Base-by-base conservation (phyloP, 2,888 invertebrate genomes). In the Perithous albicinctus region DNA sequence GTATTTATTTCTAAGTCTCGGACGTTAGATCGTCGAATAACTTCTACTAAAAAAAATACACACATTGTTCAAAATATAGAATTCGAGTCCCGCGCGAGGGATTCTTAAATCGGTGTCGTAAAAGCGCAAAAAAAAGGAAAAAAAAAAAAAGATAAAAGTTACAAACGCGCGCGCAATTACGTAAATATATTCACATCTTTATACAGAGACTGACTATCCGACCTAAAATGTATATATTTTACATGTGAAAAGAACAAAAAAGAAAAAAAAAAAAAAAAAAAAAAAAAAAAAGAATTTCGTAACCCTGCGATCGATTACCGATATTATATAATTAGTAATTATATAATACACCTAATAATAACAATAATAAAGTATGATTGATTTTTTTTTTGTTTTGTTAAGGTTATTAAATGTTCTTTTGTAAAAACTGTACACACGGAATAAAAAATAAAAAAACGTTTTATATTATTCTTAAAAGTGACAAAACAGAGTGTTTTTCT, bases 401-500 rank as follows among this genome's bases (percentile, higher is more conserved):
- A 88, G 87, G 85, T 84, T 87, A 87, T 87, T 88, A 83, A 86
- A 89, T 87, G 88, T 89, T 85, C 86, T 89, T 86, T 89, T 90
- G 89, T 90, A 90, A 88, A 89, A 89, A 88, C 85, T 90, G 90
- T 90, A 90, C 87, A 90, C 89, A 88, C 86, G 86, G 85, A 89
- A 87, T 85, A 85, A 87, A 85, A 87, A 87, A 85, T 82, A 89
- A 90, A 90, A 88, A 90, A 87, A 89, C 85, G 87, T 90, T 91
- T 91, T 91, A 88, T 91, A 90, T 89, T 88, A 88, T 89, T 90
- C 87, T 86, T 87, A 88, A 89, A 85, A 81, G 75, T 84, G 80
- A 85, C 70, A n/a, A 81, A 61, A 78, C 51, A 23, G 29, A 59
- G 56, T 35, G 29, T 29, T 59, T 35, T 59, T 59, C 18, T 18